phyloP scores from a whole-genome alignment of 2,797 vertebrate species.

The Ispidina lecontei region DNA sequence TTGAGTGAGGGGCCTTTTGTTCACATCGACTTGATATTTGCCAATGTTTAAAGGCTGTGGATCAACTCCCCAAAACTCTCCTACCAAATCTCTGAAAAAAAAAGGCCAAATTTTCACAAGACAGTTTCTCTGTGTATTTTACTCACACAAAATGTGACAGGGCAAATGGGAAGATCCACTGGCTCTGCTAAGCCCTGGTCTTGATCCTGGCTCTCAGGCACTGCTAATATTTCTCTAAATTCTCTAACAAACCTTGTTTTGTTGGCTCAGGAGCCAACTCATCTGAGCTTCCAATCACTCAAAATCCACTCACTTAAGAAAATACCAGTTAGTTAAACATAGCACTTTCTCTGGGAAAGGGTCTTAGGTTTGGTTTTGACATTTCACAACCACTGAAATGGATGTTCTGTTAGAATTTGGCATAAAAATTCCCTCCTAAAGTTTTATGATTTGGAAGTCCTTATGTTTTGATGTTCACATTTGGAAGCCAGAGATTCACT shows the following conservation, averaged over 20 bases:
- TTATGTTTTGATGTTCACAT: not conserved
- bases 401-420: not conserved
- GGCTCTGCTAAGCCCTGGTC: not conserved
- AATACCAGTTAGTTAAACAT: not conserved
- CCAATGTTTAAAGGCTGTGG: not conserved
- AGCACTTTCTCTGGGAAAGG: not conserved
- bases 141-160: not conserved
- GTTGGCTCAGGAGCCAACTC: not conserved
- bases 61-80: not conserved
- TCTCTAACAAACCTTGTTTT: not conserved
- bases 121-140: not conserved
- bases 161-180: not conserved
- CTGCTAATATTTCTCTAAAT: not conserved
- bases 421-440: not conserved
- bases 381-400: not conserved
- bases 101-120: not conserved
- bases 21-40: not conserved
- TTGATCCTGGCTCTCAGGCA: not conserved
- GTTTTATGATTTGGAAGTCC: not conserved
- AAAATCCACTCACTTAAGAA: not conserved
- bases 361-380: not conserved
- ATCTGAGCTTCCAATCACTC: not conserved
- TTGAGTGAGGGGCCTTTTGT: not conserved
- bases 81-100: not conserved
- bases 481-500: not conserved